Evolutionary conservation across 1,140 invertebrate species (phyloP).

Genomic region (Antheraea pernyi): DNA sequence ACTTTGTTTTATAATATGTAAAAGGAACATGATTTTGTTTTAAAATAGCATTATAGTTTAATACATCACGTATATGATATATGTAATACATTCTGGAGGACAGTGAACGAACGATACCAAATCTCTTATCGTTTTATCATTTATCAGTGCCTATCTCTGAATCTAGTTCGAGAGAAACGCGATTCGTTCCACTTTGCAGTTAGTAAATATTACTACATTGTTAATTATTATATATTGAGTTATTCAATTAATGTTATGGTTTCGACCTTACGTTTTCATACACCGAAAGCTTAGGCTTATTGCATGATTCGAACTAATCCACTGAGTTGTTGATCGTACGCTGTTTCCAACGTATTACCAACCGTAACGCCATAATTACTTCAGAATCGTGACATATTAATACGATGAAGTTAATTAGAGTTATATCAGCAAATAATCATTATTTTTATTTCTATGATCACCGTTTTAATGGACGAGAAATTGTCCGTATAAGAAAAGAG

Average conservation of each 20-base stretch:
- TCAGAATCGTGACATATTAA: too few species aligned
- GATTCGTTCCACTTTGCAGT: slow-evolving; percentile 22
- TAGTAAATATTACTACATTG: slow-evolving; percentile 27
- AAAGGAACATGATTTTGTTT: too few species aligned
- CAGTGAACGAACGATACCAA: slow-evolving; percentile 15
- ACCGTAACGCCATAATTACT: too few species aligned
- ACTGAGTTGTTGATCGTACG: too few species aligned
- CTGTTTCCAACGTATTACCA: too few species aligned
- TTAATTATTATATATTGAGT: neutral
- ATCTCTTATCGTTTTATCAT: slow-evolving; percentile 24
- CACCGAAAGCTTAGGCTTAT: too few species aligned
- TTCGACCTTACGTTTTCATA: too few species aligned
- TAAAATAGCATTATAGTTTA: too few species aligned
- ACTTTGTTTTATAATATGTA: too few species aligned
- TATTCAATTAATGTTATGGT: neutral
- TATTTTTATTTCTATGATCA: neutral
- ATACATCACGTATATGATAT: neutral
- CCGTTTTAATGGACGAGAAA: neutral
- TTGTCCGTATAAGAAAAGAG: neutral
- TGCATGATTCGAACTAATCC: too few species aligned
- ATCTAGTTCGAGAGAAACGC: slow-evolving; percentile 33
- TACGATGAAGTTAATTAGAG: too few species aligned
- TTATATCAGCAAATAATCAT: too few species aligned
- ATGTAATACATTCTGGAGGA: neutral
- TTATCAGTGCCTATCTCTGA: slow-evolving; percentile 41